Conservation (phyloP, 2,113 vertebrate species). For the Salvelinus namaycush region DNA sequence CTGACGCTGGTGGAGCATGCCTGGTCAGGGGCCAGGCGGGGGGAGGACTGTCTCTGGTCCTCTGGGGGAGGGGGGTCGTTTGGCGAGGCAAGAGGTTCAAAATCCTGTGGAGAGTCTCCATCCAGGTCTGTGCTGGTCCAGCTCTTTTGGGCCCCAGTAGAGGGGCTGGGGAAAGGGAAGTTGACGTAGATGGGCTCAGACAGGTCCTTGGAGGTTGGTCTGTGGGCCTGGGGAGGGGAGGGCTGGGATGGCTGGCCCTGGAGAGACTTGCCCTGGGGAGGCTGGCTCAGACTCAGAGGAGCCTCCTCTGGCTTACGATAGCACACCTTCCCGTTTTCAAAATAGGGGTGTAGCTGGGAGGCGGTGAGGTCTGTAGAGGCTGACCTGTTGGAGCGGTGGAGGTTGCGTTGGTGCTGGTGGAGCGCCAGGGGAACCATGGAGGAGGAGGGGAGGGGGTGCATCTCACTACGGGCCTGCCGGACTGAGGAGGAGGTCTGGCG, state of each 20-base stretch:
- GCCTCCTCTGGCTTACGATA: slow-evolving; percentile 45
- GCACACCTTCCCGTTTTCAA: slow-evolving; percentile 67
- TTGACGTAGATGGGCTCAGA: slow-evolving; percentile 80
- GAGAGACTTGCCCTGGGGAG: not conserved
- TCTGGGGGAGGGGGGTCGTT: slow-evolving; percentile 17
- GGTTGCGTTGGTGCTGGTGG: slow-evolving; percentile 18
- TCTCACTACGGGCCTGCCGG: slow-evolving; percentile 42
- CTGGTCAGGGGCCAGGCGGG: not conserved
- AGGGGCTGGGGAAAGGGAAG: slow-evolving; percentile 60
- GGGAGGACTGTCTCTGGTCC: slow-evolving; percentile 24
- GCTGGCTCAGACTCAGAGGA: slow-evolving; percentile 2
- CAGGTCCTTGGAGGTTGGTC: slow-evolving; percentile 24
- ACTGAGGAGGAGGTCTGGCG: slow-evolving; percentile 50
- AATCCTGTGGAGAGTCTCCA: slow-evolving; percentile 16
- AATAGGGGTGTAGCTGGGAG: slow-evolving; percentile 62
- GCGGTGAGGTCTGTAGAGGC: slow-evolving; percentile 42
- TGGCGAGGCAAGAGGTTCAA: slow-evolving; percentile 28
- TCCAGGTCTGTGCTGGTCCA: slow-evolving; percentile 57
- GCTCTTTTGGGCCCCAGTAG: slow-evolving; percentile 19
- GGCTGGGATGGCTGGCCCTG: slow-evolving; percentile 3
- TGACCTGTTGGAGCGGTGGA: slow-evolving; percentile 12
- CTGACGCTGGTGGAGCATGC: not conserved
- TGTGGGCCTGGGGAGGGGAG: slow-evolving; percentile 23
- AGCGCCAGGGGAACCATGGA: slow-evolving; percentile 35
- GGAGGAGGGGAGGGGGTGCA: slow-evolving; percentile 37